Conservation (phyloP, 2,888 invertebrate genomes). For the Spodoptera picta region DNA sequence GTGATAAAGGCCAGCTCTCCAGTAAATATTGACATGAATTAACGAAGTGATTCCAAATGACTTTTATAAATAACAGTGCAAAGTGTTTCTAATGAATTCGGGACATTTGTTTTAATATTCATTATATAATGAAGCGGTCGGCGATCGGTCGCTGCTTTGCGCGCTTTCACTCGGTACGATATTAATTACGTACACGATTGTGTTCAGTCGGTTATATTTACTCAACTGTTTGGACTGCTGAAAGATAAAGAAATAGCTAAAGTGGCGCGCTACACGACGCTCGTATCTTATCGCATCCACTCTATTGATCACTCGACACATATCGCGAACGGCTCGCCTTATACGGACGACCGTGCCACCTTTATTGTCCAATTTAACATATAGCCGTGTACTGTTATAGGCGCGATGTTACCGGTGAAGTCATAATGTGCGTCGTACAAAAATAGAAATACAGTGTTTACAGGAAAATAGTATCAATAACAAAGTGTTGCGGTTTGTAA, state of each 20-base stretch:
- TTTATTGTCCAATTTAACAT: conserved; percentile 85
- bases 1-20: conserved; percentile 53
- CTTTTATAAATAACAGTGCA: conserved; percentile 67
- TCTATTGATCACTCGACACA: conserved; percentile 87
- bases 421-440: conserved; percentile 85
- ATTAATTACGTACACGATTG: conserved; percentile 84
- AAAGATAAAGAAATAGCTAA: conserved; percentile 85
- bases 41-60: conserved; percentile 44
- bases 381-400: conserved; percentile 79
- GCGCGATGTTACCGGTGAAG: conserved; percentile 86
- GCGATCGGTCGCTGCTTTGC: conserved; percentile 72
- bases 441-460: conserved; percentile 86
- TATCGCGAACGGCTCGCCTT: conserved; percentile 85
- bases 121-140: conserved; percentile 84
- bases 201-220: conserved; percentile 84
- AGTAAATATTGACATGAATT: conserved; percentile 65
- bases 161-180: conserved; percentile 85
- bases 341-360: conserved; percentile 83
- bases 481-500: conserved; percentile 87
- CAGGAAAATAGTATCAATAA: conserved; percentile 87
- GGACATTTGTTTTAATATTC: conserved; percentile 85
- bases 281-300: conserved; percentile 85
- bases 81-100: conserved; percentile 75
- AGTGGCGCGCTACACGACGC: conserved; percentile 78
- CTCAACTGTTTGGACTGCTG: conserved; percentile 85